Evolutionary conservation across 2,113 vertebrate genomes (phyloP), one percentile per base, ranked within the genome.

Genomic region (Dromiciops gliroides): DNA sequence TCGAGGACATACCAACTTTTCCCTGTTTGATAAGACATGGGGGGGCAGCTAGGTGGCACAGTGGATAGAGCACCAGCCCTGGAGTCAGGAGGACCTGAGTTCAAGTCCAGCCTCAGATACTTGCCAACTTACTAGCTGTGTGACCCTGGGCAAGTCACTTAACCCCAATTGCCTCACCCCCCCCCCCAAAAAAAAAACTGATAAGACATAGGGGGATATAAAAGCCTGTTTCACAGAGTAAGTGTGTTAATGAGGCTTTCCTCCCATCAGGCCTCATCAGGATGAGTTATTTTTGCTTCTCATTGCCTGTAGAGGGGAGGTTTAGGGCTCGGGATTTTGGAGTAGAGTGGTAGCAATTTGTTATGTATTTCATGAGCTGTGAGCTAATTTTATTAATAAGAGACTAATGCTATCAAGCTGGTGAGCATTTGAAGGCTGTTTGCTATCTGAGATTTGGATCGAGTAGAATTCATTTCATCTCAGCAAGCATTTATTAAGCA

Each of bases 251-350:
- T 94, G 94, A 53, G 0, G 3, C 53, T 94, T n/a, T 92, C 48
- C 93, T 90, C 37, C 50, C 56, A 91, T 92, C 90, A 93, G 19
- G 51, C 3, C 37, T 92, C 31, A 91, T 92, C 25, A 92, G 37
- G 93, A 94, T 51, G 47, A 90, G 48, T 96, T 93, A 0, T 1
- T 83, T 51, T 96, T 94, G 25, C 89, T 94, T 96, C 91, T 48
- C 89, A 3, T 37, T 6, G 51, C 56, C 16, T 11, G 92, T 60
- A 83, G 0, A 50, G 52, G 52, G 51, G 92, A 93, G 2, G 91
- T 93, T 91, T 96, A 90, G 47, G 28, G 2, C 48, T 92, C 92
- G 51, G 48, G 51, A 16, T 92, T 95, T 95, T 44, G 16, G 19
- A 23, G n/a, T 16, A 6, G 28, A 95, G n/a, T 24, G 90, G 94